Evolutionary conservation across 2,888 invertebrate genomes (phyloP), one percentile per base, ranked within the genome.

Genomic region (Escarpia spicata): DNA sequence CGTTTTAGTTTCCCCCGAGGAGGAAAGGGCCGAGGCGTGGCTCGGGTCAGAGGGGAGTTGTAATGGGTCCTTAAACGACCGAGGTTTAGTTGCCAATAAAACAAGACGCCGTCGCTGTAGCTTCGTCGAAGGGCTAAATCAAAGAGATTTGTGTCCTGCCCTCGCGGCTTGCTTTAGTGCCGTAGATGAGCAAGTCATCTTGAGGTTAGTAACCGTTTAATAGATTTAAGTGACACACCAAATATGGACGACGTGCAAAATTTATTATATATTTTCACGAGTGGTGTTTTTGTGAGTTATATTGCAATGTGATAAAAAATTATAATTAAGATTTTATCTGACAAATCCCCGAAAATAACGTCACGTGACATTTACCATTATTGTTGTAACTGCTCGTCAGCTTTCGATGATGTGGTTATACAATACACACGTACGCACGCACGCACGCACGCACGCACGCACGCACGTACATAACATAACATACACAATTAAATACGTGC

Each of bases 1-100:
- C 75, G 75, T 75, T 75, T 75, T 26, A 75, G 75, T 75, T 26
- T n/a, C 75, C 75, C 75, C 75, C 75, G 75, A 75, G 75, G 75
- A 75, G 19, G 26, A 19, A 6, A 75, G 75, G 19, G 75, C 4
- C 26, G 75, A n/a, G 75, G 75, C 75, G 75, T 75, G 75, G 75
- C 75, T 15, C 75, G 3, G 75, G 75, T 75, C 75, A 75, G n/a
- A 75, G 75, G 75, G 75, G 75, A 75, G 75, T 75, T 75, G 75
- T 75, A 75, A 75, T 75, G 75, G 19, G 19, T 26, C 75, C 75
- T 15, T 75, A 75, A 75, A 75, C 75, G 75, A 75, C 75, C 75
- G 75, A 26, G 75, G 75, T 75, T 75, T 75, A 75, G 75, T 75
- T 26, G 75, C 75, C 75, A n/a, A 26, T 75, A 75, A 52, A 75